A percentile compares a stretch with the other conserved stretches of the same genome.
Evolutionary conservation across 2,113 vertebrate genomes (phyloP).

Genomic region (Engystomops pustulosus): DNA sequence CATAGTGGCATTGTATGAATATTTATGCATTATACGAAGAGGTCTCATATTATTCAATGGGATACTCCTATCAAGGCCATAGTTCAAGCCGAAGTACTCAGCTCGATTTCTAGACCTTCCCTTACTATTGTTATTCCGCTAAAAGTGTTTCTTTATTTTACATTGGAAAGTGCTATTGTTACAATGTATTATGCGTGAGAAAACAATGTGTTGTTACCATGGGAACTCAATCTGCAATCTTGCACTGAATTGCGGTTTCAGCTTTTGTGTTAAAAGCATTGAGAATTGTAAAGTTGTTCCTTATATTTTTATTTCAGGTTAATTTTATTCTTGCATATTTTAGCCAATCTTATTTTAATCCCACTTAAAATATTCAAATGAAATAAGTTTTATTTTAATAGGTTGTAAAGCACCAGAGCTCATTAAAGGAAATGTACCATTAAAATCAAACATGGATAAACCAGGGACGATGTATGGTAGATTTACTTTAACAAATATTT

Average conservation of each 20-base stretch:
- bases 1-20: neutral
- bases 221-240: constrained; percentile 29
- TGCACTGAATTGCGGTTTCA: neutral
- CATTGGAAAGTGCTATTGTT: neutral
- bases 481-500: too few relatives aligned
- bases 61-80: neutral
- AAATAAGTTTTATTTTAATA: neutral
- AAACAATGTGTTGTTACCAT: constrained; percentile 37
- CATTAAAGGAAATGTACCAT: too few relatives aligned
- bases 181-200: neutral
- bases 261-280: constrained; percentile 11
- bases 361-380: neutral
- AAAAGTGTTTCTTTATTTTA: constrained; percentile 1
- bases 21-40: neutral
- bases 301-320: neutral
- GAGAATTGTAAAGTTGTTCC: neutral
- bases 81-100: neutral
- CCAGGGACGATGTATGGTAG: too few relatives aligned
- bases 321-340: neutral
- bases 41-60: neutral
- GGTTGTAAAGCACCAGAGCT: neutral
- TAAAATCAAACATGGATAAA: too few relatives aligned
- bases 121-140: neutral
- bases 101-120: neutral
- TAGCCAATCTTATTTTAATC: too few relatives aligned